Conservation (phyloP, 2,797 vertebrate species). For the Anniella stebbinsi region DNA sequence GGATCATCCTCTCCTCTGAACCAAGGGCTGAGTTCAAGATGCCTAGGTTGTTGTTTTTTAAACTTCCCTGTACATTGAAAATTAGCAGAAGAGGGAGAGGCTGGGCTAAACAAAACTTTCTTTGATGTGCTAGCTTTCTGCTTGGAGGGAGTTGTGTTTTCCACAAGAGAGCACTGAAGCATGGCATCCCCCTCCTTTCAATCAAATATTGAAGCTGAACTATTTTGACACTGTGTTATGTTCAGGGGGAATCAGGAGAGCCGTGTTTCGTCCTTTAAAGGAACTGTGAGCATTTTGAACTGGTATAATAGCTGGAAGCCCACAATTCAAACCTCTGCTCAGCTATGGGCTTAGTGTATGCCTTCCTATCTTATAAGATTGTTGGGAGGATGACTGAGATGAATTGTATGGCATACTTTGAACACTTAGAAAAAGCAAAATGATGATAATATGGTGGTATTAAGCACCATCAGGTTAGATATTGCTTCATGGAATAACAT, state of each 20-base stretch:
- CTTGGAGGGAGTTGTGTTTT: not conserved
- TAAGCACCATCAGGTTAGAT: no score
- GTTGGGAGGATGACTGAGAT: no score
- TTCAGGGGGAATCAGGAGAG: not conserved
- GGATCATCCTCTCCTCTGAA: not conserved
- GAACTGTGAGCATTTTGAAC: no score
- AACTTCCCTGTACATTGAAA: not conserved
- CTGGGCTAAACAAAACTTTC: not conserved
- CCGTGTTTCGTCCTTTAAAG: not conserved
- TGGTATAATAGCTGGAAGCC: no score
- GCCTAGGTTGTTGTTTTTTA: not conserved
- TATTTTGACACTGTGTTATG: not conserved
- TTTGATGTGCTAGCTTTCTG: not conserved
- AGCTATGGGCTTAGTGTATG: no score
- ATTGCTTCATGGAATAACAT: no score
- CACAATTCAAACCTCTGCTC: no score
- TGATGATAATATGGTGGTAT: no score
- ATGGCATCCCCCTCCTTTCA: not conserved
- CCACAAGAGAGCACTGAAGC: not conserved
- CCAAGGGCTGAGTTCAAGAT: no score
- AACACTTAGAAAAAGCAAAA: no score
- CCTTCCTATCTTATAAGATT: no score
- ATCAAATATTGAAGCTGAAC: not conserved
- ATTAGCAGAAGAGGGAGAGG: not conserved
- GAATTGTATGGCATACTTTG: no score